Evolutionary conservation across 2,113 vertebrate species (phyloP), one percentile per base, ranked within the genome.

Genomic region (Serinus canaria): DNA sequence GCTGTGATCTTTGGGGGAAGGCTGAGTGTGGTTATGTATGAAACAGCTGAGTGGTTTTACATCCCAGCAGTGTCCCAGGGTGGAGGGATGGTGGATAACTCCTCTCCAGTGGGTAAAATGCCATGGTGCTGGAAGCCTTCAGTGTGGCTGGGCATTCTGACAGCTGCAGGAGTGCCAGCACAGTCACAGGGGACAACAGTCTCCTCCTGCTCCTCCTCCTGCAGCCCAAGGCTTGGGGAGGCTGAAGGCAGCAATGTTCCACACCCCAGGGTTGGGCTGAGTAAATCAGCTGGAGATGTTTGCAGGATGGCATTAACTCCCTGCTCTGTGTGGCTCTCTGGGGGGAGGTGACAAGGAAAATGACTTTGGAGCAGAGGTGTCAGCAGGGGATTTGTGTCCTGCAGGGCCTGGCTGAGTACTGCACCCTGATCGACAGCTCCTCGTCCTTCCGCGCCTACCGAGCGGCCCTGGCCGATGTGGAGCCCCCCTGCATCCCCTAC

Each of bases 361-460:
- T 1, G 43, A 72, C 31, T 25, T 67, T 37, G 37, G 50, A 62
- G 91, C 62, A 76, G 67, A 2, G 18, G n/a, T 63, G 56, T 47
- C 46, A 82, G 3, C 14, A 0, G 3, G 13, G 83, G 30, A 4
- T 86, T 72, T 95, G 68, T 95, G 55, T 96, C 44, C 67, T 46
- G 6, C 69, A 98, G 98, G 99, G 99, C 83, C 96, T 99, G 97
- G 99, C 99, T 18, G 99, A 99, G 94, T 99, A 99, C 98, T 99
- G 99, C 98, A 99, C 99, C 0, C 97, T 99, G 95, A 99, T 99
- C 1, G 99, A 99, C 98, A 99, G 99, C 97, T 99, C 99, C 10
- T 99, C 99, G 2, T 99, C 99, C 94, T 99, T 99, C 98, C 98
- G 99, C 10, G 99, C 99, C 23, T 99, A 99, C 95, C 97, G 99